Conservation (phyloP, 2,113 vertebrate species). For the Elaphurus davidianus region DNA sequence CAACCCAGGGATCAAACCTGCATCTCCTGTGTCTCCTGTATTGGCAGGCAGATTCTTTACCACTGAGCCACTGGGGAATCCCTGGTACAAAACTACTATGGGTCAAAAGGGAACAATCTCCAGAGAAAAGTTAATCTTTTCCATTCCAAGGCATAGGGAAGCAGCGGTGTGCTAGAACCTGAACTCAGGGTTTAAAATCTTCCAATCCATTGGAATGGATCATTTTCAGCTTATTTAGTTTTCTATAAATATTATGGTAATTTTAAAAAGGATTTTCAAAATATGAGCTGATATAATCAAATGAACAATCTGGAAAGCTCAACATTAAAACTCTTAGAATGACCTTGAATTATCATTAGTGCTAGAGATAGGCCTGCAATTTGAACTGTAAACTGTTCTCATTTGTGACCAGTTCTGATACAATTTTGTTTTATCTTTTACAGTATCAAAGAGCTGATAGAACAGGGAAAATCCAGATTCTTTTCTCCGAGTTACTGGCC, state of each 20-base stretch:
- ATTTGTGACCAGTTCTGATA: not conserved
- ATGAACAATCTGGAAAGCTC: slow-evolving; percentile 20
- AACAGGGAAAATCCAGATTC: slow-evolving; percentile 13
- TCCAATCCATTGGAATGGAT: not conserved
- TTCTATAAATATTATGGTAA: not conserved
- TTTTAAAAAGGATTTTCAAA: slow-evolving; percentile 36
- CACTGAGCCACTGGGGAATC: not conserved
- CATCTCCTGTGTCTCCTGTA: not conserved
- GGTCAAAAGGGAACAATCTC: not conserved
- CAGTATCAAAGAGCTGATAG: slow-evolving; percentile 5
- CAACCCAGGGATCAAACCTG: not conserved
- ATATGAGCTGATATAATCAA: slow-evolving; percentile 30
- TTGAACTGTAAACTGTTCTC: not conserved
- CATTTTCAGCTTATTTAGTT: not conserved
- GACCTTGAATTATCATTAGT: slow-evolving; percentile 12
- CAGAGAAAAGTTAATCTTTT: not conserved
- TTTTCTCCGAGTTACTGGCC: slow-evolving; percentile 59
- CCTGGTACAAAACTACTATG: not conserved
- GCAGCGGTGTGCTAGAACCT: not conserved
- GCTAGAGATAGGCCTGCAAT: not conserved
- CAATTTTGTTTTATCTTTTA: not conserved
- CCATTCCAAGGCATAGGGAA: not conserved
- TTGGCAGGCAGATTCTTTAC: not conserved
- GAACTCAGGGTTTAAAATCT: not conserved
- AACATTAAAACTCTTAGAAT: slow-evolving; percentile 20